Base-by-base conservation (phyloP, 2,113 vertebrate species). In the Myodes glareolus region DNA sequence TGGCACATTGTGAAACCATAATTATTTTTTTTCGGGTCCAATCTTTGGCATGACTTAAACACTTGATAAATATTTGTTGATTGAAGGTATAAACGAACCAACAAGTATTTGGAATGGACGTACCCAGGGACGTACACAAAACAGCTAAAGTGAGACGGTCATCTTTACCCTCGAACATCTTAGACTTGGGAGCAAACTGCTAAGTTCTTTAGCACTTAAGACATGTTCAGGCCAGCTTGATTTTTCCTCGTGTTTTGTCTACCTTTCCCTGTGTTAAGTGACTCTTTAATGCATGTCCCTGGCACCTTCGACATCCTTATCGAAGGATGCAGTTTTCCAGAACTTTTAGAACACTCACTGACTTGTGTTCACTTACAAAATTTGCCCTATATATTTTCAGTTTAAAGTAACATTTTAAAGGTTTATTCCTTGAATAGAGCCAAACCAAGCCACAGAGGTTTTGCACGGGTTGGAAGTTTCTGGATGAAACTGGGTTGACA, bases 401-500 rank as follows among this genome's bases (percentile, higher is more conserved):
- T 88, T 67, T 50, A 73, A 95, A 94, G 63, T 21, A 50, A 10
- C 70, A 14, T 47, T 75, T 21, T 75, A 90, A 87, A 52, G n/a
- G 21, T 42, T 5, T 25, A 50, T 17, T 23, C n/a, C 76, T 86
- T 86, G 42, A 80, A 21, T 87, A 50, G 67, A 78, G 77, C 70
- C 87, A 87, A 90, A 94, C 36, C 5, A 87, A 96, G 39, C 4
- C 31, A 80, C 39, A 33, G 50, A 23, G 21, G 3, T 89, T 94
- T 92, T 73, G 50, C 81, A 80, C 0, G 4, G n/a, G 25, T 72
- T 67, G 82, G 65, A 88, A 94, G 61, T 92, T 95, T 97, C 95
- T 31, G 21, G 90, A 25, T 70, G 88, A 88, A 92, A 95, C 31
- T 70, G 11, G 67, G 13, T 70, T 76, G 91, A 55, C 27, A 76